Conservation (phyloP, 2,888 invertebrate species). For the Crioceris asparagi region DNA sequence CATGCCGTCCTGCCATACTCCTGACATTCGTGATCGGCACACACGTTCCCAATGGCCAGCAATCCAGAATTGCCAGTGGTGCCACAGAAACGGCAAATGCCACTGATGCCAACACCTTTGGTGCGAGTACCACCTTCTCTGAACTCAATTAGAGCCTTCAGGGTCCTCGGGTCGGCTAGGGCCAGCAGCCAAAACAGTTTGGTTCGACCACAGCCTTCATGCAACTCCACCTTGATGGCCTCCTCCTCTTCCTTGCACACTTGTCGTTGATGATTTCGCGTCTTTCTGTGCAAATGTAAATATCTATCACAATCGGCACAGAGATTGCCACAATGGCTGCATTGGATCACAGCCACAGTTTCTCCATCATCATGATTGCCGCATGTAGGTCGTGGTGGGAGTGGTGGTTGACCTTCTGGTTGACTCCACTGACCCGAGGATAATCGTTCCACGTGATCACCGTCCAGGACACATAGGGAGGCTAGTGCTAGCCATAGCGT, state of each 20-base stretch:
- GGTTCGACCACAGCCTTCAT: constrained; percentile 91
- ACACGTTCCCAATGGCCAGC: constrained; percentile 85
- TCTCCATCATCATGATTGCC: constrained; percentile 94
- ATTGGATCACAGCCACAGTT: constrained; percentile 86
- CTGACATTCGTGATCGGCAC: constrained; percentile 90
- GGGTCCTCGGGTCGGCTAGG: constrained; percentile 83
- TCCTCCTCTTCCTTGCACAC: constrained; percentile 93
- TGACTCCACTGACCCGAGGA: constrained; percentile 76
- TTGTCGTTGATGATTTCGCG: constrained; percentile 76
- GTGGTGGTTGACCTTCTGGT: constrained; percentile 44
- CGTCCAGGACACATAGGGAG: constrained; percentile 84
- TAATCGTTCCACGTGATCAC: constrained; percentile 75
- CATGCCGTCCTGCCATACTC: constrained; percentile 76
- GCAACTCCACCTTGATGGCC: constrained; percentile 92
- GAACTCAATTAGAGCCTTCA: constrained; percentile 86
- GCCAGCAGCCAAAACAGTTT: constrained; percentile 92
- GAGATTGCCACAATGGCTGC: constrained; percentile 80
- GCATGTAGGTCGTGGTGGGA: constrained; percentile 69
- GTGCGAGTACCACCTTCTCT: constrained; percentile 58
- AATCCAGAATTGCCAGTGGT: constrained; percentile 72
- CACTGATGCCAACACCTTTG: constrained; percentile 39
- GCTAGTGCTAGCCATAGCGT: constrained; percentile 88
- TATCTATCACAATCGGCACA: constrained; percentile 95
- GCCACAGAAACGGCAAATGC: constrained; percentile 87
- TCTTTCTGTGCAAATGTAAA: constrained; percentile 82